These are phyloP conservation scores for Macrophya annulata DNA, from an alignment of 2,888 invertebrate species.

Conservation along the genomic window DNA sequence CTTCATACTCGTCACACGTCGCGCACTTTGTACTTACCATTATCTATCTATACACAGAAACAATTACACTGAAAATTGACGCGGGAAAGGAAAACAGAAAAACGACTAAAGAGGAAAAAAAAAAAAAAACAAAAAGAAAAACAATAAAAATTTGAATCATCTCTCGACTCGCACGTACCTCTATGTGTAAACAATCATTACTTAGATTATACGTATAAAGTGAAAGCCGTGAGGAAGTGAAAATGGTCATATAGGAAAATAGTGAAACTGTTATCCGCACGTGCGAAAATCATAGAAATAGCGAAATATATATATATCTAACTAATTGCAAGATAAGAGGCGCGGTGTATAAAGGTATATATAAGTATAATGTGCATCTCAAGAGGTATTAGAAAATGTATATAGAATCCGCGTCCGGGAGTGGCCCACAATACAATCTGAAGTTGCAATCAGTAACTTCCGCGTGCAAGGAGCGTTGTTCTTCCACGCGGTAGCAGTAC, in stretches of 20 bases:
- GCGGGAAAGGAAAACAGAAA: neutral
- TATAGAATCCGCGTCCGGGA: conserved; percentile 37
- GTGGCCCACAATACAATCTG: conserved; percentile 57
- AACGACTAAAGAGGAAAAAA: neutral
- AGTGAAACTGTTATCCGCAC: neutral
- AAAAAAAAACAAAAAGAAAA: neutral
- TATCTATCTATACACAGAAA: neutral
- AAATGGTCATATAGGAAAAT: neutral
- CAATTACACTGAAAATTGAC: neutral
- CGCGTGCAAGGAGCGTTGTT: conserved; percentile 45
- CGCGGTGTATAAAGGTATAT: neutral
- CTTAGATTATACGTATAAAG: conserved; percentile 1
- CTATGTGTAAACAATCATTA: neutral
- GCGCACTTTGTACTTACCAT: neutral
- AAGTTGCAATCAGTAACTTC: conserved; percentile 50
- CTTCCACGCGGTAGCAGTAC: neutral
- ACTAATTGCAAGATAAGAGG: neutral
- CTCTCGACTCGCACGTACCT: neutral
- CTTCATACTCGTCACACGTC: neutral
- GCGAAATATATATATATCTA: neutral
- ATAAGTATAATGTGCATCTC: neutral
- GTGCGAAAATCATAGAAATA: neutral
- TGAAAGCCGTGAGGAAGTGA: conserved; percentile 5
- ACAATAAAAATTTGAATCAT: neutral
- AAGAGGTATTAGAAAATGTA: neutral